phyloP scores from a whole-genome alignment of 2,113 vertebrate genomes.

The Caloenas nicobarica region DNA sequence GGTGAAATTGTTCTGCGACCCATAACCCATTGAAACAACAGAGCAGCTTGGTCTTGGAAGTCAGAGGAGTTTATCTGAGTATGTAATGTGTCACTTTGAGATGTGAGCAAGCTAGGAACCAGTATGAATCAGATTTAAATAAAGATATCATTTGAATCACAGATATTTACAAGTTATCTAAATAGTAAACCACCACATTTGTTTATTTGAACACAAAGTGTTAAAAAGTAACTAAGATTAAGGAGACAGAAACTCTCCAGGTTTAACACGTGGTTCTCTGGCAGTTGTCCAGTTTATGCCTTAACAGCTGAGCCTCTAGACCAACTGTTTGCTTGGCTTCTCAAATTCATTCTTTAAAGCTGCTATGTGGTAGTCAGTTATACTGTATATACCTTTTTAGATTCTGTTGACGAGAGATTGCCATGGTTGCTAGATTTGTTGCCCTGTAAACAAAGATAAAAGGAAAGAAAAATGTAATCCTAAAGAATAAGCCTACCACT shows the following conservation, averaged over 20 bases:
- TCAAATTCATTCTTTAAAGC: conserved; percentile 25
- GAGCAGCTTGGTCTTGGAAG: neutral
- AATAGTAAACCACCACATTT: neutral
- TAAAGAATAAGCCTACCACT: conserved; percentile 6
- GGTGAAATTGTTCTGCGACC: neutral
- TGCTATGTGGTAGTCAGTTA: neutral
- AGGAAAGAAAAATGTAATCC: neutral
- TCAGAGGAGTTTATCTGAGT: neutral
- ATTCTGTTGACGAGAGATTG: neutral
- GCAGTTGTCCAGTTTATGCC: neutral
- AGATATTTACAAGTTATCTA: neutral
- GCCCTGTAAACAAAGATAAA: neutral
- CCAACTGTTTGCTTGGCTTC: conserved; percentile 21
- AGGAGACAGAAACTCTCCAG: neutral
- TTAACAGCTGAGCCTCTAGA: conserved; percentile 49
- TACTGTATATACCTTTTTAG: neutral
- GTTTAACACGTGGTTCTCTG: conserved; percentile 10
- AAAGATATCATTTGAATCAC: neutral
- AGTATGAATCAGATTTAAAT: neutral
- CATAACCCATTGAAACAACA: neutral
- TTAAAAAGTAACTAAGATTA: neutral
- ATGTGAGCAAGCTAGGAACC: neutral
- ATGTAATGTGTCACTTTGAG: neutral
- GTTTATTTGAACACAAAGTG: neutral
- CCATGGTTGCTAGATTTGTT: conserved; percentile 12